phyloP scores from a whole-genome alignment of 2,797 vertebrate species.

The Anguilla obscura region DNA sequence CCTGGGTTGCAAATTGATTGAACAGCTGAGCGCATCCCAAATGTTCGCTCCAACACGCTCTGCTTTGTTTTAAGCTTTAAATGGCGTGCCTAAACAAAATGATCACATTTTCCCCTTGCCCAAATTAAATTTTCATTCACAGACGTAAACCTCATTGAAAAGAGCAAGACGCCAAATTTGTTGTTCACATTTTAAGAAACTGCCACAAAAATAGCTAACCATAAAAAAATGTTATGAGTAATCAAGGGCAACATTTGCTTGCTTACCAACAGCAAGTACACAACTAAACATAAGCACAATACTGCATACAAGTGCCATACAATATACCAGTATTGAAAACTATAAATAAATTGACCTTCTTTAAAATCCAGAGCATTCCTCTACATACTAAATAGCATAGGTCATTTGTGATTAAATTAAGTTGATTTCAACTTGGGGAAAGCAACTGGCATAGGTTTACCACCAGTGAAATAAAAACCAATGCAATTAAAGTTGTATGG shows the following conservation, averaged over 20 bases:
- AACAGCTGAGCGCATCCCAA: slow-evolving; percentile 69
- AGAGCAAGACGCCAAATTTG: not conserved
- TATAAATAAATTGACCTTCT: not conserved
- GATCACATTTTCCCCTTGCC: not conserved
- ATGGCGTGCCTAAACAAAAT: not conserved
- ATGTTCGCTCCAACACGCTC: slow-evolving; percentile 45
- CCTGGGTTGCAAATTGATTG: slow-evolving; percentile 66
- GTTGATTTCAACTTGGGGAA: not conserved
- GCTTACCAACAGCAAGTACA: not conserved
- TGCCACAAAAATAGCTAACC: not conserved
- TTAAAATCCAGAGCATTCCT: not conserved
- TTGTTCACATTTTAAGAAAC: slow-evolving; percentile 1
- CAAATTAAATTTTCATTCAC: not conserved
- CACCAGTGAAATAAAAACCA: not conserved
- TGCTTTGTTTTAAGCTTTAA: not conserved
- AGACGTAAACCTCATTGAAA: not conserved
- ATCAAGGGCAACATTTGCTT: not conserved
- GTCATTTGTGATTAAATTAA: not conserved
- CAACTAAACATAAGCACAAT: not conserved
- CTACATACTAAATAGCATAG: not conserved
- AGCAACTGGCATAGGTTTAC: not conserved
- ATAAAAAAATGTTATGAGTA: not conserved
- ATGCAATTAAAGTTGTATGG: not conserved
- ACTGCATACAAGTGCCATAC: not conserved
- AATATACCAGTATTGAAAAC: not conserved